Conservation (phyloP, 2,113 vertebrate genomes). For the Oplegnathus fasciatus region DNA sequence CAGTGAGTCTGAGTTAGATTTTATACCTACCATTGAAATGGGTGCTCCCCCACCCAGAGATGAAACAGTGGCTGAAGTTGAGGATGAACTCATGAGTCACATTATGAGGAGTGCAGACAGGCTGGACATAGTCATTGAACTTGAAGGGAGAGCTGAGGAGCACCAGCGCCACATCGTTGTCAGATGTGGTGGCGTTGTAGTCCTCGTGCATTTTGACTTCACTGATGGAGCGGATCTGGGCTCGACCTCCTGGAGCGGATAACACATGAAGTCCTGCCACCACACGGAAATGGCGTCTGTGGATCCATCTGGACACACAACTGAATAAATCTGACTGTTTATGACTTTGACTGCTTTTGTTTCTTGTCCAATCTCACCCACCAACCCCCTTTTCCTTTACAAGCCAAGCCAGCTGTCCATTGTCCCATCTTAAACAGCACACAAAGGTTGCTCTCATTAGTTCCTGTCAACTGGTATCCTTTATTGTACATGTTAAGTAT, state of each 20-base stretch:
- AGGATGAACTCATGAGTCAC: conserved; percentile 55
- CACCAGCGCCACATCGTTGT: conserved; percentile 73
- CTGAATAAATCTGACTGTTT: not conserved
- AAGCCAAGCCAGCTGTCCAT: not conserved
- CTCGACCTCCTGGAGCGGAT: conserved; percentile 18
- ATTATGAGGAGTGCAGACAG: conserved; percentile 58
- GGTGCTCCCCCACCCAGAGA: conserved; percentile 76
- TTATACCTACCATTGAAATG: conserved; percentile 59
- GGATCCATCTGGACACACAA: conserved; percentile 36
- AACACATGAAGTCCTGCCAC: conserved; percentile 54
- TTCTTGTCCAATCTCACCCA: not conserved
- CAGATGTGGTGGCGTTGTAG: not conserved
- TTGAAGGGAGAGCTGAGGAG: conserved; percentile 55
- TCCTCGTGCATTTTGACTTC: conserved; percentile 45
- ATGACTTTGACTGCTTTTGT: not conserved
- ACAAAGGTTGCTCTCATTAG: not conserved
- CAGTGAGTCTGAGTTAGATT: not conserved
- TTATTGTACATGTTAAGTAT: not conserved
- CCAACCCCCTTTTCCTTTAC: not conserved
- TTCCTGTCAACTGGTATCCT: not conserved
- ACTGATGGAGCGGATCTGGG: conserved; percentile 59
- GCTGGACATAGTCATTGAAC: conserved; percentile 65
- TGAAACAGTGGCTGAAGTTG: conserved; percentile 70
- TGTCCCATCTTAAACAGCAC: not conserved
- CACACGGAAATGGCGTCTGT: conserved; percentile 18